Percentiles rank a stretch among this genome's conserved stretches.
These are phyloP conservation scores for Venusia cambrica DNA, from an alignment of 2,888 invertebrate genomes.

Conservation along the genomic window DNA sequence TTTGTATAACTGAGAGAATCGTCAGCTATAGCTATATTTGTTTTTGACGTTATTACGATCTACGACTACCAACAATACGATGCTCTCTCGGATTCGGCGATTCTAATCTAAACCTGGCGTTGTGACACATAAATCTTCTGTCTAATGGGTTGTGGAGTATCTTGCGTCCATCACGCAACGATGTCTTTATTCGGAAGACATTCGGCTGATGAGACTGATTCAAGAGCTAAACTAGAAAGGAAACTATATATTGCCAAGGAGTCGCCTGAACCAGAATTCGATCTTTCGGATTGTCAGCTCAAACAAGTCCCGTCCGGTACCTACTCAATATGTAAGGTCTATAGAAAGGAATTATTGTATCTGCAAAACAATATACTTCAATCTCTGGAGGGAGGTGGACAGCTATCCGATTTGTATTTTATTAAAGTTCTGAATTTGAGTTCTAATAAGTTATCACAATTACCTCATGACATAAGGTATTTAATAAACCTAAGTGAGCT, in stretches of 20 bases:
- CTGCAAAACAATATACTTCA: conserved; percentile 86
- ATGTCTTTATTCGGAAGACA: conserved; percentile 70
- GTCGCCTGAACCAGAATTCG: conserved; percentile 90
- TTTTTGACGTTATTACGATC: no score
- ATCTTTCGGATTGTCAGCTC: conserved; percentile 89
- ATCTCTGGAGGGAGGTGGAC: conserved; percentile 86
- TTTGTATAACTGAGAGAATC: no score
- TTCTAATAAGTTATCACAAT: conserved; percentile 82
- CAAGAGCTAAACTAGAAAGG: conserved; percentile 59
- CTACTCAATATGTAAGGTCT: conserved; percentile 90
- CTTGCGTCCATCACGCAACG: conserved; percentile 58
- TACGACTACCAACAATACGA: no score
- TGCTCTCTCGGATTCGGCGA: conserved; percentile 43
- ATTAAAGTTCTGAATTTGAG: conserved; percentile 85
- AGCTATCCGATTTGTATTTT: conserved; percentile 84
- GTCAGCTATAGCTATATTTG: no score
- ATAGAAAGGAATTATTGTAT: conserved; percentile 86
- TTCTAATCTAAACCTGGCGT: no score
- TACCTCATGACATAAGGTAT: conserved; percentile 84
- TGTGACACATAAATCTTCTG: no score
- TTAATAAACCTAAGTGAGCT: conserved; percentile 87
- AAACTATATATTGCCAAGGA: conserved; percentile 82
- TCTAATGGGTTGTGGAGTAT: conserved; percentile 76
- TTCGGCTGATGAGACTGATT: conserved; percentile 44
- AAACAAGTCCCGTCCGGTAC: conserved; percentile 88